A percentile compares a stretch with the other conserved stretches of the same genome.
These are phyloP conservation scores for Bostrychus sinensis DNA, from an alignment of 2,113 vertebrate species.

Conservation along the genomic window DNA sequence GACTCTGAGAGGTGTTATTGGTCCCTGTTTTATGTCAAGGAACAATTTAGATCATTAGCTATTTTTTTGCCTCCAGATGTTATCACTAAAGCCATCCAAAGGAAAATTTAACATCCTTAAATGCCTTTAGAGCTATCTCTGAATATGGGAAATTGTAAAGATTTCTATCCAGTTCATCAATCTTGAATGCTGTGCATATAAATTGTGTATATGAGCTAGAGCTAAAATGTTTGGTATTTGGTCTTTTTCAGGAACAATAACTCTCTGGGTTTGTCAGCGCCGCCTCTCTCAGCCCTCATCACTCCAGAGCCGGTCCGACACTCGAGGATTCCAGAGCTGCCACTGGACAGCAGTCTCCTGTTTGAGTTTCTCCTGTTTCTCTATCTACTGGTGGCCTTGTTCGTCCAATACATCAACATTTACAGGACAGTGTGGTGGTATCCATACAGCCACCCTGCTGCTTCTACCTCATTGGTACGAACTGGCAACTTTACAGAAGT, in stretches of 20 bases:
- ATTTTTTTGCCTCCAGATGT: too few relatives aligned
- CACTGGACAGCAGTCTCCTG: constrained; percentile 90
- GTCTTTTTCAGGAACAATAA: constrained; percentile 85
- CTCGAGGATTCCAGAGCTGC: constrained; percentile 93
- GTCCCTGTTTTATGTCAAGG: too few relatives aligned
- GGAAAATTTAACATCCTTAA: too few relatives aligned
- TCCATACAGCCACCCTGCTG: constrained; percentile 93
- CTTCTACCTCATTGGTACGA: constrained; percentile 92
- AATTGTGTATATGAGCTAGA: neutral
- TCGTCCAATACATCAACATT: constrained; percentile 98
- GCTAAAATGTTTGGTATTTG: neutral
- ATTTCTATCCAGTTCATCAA: too few relatives aligned
- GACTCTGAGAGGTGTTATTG: too few relatives aligned
- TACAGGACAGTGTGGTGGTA: constrained; percentile 99
- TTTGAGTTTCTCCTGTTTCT: constrained; percentile 98
- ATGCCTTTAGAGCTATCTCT: too few relatives aligned
- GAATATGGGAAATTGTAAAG: too few relatives aligned
- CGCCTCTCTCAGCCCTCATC: constrained; percentile 93
- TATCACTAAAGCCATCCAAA: too few relatives aligned
- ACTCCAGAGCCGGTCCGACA: constrained; percentile 97
- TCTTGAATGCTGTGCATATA: too few relatives aligned
- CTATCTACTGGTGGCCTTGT: constrained; percentile 94
- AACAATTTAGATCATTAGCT: too few relatives aligned
- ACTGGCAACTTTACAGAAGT: neutral
- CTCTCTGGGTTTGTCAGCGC: constrained; percentile 88